Evolutionary conservation across 2,797 vertebrate genomes (phyloP), one percentile per base, ranked within the genome.

Genomic region (Catostomus latipinnis): DNA sequence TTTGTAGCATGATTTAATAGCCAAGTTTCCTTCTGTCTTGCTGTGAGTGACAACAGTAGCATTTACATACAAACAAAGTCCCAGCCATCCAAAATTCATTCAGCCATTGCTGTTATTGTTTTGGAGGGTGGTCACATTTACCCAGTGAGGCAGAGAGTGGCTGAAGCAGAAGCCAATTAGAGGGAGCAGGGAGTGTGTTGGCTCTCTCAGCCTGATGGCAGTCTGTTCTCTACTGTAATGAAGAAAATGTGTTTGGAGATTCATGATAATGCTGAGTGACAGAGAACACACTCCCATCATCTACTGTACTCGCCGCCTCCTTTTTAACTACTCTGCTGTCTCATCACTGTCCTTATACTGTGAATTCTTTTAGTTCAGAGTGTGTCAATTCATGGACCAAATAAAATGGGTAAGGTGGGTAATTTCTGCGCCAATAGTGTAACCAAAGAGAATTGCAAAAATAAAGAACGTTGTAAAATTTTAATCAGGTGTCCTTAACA

Each of bases 131-230:
- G 6, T 43, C 76, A 70, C n/a, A 53, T 69, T 77, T 65, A 56
- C 43, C 72, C 34, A 60, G 34, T 12, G 13, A 80, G 53, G 80
- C 81, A 45, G 66, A 80, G 56, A 52, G 52, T 53, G 60, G 50
- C 66, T 79, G 58, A 73, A 80, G 76, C 43, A 80, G 57, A 80
- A 71, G 78, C 81, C 81, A 83, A 85, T 85, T 84, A 88, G 76
- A 80, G 75, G 71, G 75, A 78, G 75, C 13, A 18, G 49, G 70
- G 71, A 70, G 70, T 74, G 69, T 78, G 79, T 82, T 72, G 65
- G 75, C 56, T 71, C 63, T 63, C 67, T 85, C 79, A 80, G 81
- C 73, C 57, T 66, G 18, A 76, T 49, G 81, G 82, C 78, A 85
- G 75, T 60, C 78, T 82, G 34, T 4, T 34, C 34, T 34, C 34